Conservation (phyloP, 2,113 vertebrate species). For the Ceyx cyanopectus region DNA sequence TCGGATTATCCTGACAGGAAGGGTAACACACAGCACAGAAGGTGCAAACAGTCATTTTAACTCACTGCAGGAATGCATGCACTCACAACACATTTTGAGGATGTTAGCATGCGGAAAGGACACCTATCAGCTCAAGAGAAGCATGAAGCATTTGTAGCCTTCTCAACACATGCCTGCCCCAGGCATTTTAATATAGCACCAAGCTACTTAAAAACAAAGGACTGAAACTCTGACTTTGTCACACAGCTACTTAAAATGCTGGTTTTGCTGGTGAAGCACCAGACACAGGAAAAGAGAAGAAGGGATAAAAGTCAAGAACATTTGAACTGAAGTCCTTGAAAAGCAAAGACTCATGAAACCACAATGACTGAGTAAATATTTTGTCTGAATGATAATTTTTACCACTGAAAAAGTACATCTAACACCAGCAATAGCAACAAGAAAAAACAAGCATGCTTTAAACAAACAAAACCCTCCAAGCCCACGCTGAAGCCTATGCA, state of each 20-base stretch:
- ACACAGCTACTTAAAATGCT: background rate
- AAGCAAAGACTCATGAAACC: background rate
- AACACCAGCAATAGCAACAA: background rate
- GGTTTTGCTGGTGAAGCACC: background rate
- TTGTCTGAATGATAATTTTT: background rate
- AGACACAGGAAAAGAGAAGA: background rate
- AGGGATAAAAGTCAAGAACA: background rate
- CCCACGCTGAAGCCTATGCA: background rate
- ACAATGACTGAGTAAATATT: background rate
- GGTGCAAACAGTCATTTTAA: conserved; percentile 56
- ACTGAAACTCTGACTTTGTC: background rate
- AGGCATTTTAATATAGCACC: background rate
- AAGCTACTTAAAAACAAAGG: background rate
- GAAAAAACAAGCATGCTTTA: background rate
- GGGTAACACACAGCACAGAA: conserved; percentile 21
- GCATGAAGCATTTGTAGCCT: background rate
- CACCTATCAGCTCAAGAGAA: background rate
- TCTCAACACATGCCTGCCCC: background rate
- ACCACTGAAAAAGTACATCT: background rate
- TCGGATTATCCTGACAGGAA: conserved; percentile 40
- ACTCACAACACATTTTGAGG: background rate
- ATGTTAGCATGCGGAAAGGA: background rate
- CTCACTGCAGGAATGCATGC: background rate
- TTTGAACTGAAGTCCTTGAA: background rate
- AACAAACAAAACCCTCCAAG: background rate